Conservation (phyloP, 1,140 invertebrate genomes). For the Leptinotarsa defecta region DNA sequence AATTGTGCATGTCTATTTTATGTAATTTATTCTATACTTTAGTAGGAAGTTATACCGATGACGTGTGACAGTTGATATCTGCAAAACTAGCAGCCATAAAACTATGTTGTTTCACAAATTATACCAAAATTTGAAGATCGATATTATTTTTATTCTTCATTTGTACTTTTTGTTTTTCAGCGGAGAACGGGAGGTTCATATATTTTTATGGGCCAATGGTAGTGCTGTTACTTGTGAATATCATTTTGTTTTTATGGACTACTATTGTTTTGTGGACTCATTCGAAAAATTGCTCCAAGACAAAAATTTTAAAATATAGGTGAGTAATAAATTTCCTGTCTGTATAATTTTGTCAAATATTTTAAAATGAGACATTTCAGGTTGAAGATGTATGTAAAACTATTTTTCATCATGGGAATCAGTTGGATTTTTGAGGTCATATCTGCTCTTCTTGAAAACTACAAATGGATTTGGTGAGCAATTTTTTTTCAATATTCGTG, state of each 20-base stretch:
- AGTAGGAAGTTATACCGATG: too few species aligned
- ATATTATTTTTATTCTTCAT: neutral
- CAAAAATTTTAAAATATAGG: conserved; percentile 63
- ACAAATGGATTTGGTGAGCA: neutral
- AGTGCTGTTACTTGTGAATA: conserved; percentile 61
- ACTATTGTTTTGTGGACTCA: conserved; percentile 61
- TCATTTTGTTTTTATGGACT: conserved; percentile 64
- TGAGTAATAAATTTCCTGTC: conserved; percentile 44
- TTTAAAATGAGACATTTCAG: conserved; percentile 40
- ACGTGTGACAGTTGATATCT: neutral
- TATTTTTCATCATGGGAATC: conserved; percentile 74
- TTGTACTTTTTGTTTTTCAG: conserved; percentile 53
- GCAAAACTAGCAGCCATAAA: neutral
- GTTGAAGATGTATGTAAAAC: conserved; percentile 68
- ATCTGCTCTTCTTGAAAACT: conserved; percentile 1
- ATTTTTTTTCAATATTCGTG: too few species aligned
- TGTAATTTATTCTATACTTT: too few species aligned
- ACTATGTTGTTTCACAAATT: neutral
- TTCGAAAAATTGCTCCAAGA: conserved; percentile 56
- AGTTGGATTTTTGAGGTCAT: conserved; percentile 71
- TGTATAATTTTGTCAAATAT: neutral
- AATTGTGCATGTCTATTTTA: too few species aligned
- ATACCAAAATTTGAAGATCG: neutral
- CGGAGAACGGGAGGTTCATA: conserved; percentile 60
- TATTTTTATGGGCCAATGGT: conserved; percentile 71